Evolutionary conservation across 2,888 invertebrate species (phyloP).

Genomic region (Limnephilus rhombicus): DNA sequence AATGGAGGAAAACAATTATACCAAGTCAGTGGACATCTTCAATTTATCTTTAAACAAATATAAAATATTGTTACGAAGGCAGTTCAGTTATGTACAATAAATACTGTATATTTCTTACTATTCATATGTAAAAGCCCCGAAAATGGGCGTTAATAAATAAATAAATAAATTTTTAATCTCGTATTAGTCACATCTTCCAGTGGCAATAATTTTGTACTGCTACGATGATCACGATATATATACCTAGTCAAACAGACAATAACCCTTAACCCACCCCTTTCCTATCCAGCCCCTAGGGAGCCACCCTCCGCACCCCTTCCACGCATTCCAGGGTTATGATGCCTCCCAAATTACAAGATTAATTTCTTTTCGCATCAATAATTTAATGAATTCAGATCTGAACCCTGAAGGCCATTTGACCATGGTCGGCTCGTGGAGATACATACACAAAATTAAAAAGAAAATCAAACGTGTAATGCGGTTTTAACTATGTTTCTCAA

Average conservation of each 20-base stretch:
- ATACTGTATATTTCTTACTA: too few relatives aligned
- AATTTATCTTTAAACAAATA: too few relatives aligned
- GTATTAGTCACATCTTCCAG: background rate
- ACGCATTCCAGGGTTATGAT: conserved; percentile 65
- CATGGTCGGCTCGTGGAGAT: conserved; percentile 47
- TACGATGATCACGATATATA: background rate
- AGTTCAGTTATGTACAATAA: too few relatives aligned
- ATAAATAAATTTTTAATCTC: too few relatives aligned
- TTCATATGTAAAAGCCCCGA: too few relatives aligned
- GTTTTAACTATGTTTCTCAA: too few relatives aligned
- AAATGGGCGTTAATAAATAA: too few relatives aligned
- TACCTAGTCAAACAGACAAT: conserved; percentile 22
- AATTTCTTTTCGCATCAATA: conserved; percentile 76
- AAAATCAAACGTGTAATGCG: background rate
- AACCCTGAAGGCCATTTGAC: conserved; percentile 50
- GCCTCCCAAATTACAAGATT: conserved; percentile 74
- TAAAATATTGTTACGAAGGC: too few relatives aligned
- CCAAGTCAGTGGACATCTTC: too few relatives aligned
- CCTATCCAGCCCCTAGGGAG: conserved; percentile 5
- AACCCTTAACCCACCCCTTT: conserved; percentile 36
- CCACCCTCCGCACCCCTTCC: conserved; percentile 38
- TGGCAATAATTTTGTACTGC: conserved; percentile 5
- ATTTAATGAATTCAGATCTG: conserved; percentile 74
- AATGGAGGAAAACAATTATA: too few relatives aligned
- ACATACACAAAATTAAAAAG: background rate